Percentiles rank a stretch among this genome's conserved stretches.
These are phyloP conservation scores for Aurelia sp. DNA, from an alignment of 30 jellyfish, hydroid and myxozoan species.

Conservation along the genomic window DNA sequence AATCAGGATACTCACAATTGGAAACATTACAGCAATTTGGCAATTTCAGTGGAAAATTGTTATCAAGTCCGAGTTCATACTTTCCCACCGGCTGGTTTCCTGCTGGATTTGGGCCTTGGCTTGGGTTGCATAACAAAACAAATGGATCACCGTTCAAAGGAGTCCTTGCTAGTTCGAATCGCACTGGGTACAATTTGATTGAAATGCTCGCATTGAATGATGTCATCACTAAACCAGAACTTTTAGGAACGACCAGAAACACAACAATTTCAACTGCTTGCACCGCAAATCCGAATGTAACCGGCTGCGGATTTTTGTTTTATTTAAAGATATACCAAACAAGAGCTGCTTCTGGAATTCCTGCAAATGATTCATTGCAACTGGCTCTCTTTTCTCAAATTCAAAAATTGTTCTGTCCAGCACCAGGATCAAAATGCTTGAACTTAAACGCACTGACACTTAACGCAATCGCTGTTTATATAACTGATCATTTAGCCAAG, in stretches of 20 bases:
- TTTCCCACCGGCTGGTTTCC: constrained; percentile 64
- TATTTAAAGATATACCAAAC: constrained; percentile 15
- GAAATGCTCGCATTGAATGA: constrained; percentile 67
- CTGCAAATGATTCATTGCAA: constrained; percentile 1
- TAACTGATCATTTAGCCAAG: constrained; percentile 66
- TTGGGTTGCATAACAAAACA: constrained; percentile 16
- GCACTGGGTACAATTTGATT: constrained; percentile 19
- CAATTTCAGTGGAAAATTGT: background rate
- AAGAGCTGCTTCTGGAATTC: background rate
- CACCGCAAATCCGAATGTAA: constrained; percentile 29
- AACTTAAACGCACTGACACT: background rate
- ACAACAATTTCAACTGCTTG: constrained; percentile 41
- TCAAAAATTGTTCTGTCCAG: constrained; percentile 56
- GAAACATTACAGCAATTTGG: constrained; percentile 45
- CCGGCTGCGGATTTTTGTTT: constrained; percentile 70
- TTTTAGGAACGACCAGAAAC: constrained; percentile 61
- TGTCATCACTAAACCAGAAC: constrained; percentile 43
- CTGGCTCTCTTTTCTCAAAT: constrained; percentile 7
- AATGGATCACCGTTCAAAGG: constrained; percentile 38
- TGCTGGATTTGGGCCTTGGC: constrained; percentile 69
- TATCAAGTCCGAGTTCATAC: background rate
- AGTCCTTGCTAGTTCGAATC: background rate
- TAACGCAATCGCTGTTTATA: constrained; percentile 33
- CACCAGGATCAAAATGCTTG: constrained; percentile 14
- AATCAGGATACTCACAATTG: constrained; percentile 4